phyloP scores from a whole-genome alignment of 92 coral and sea anemone genomes.

The Isaurus tuberculatus region DNA sequence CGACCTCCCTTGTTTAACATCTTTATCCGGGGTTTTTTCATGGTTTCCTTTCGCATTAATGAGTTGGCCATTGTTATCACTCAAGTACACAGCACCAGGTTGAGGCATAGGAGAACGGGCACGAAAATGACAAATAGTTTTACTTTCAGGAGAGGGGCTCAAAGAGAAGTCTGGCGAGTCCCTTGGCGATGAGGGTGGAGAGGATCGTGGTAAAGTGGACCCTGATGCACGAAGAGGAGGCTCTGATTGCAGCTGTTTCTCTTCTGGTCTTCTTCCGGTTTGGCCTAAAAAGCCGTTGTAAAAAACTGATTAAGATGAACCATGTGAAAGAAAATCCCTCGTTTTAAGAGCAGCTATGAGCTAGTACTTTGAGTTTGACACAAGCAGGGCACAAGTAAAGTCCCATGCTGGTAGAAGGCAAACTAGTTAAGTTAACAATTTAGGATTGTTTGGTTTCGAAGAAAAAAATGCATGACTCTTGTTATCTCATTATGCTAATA shows the following conservation, averaged over 20 bases:
- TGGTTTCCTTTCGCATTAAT: not conserved
- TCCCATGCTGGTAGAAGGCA: no score
- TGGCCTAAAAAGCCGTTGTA: not conserved
- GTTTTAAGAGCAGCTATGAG: not conserved
- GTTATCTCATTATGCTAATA: no score
- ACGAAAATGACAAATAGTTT: not conserved
- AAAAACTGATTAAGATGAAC: not conserved
- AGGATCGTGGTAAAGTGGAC: conserved; percentile 44
- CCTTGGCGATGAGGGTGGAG: conserved; percentile 22
- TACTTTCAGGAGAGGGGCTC: conserved; percentile 31
- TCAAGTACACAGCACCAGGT: not conserved
- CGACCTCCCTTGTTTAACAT: not conserved
- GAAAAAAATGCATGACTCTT: no score
- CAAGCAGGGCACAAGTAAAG: no score
- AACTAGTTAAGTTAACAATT: no score
- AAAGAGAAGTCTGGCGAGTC: conserved; percentile 20
- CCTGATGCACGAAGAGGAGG: conserved; percentile 2
- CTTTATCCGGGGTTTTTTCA: not conserved
- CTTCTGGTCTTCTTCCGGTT: not conserved
- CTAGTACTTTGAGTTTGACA: not conserved
- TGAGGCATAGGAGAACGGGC: not conserved
- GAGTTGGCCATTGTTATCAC: not conserved
- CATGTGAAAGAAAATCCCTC: no score
- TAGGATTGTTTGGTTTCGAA: no score
- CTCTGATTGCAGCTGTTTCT: not conserved